Evolutionary conservation across 2,797 vertebrate genomes (phyloP).

Genomic region (Paedocypris micromegethes): DNA sequence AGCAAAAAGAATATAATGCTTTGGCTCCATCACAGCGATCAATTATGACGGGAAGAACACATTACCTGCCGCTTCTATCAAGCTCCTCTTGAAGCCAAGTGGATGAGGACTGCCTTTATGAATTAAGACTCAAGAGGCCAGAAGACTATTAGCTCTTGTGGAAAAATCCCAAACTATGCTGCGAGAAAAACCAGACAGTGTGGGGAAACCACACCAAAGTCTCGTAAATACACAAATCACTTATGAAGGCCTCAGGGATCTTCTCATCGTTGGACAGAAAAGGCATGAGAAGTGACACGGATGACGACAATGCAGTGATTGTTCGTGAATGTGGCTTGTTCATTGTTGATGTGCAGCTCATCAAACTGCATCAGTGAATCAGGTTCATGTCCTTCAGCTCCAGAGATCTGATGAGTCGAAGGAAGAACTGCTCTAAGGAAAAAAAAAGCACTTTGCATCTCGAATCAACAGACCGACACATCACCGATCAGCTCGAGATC

Average conservation of each 20-base stretch:
- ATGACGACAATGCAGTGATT: constrained; percentile 18
- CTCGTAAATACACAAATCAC: no score
- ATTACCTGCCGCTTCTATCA: constrained; percentile 9
- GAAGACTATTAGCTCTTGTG: constrained; percentile 4
- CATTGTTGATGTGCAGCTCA: constrained; percentile 20
- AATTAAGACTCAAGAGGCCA: constrained; percentile 1
- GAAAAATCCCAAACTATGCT: no score
- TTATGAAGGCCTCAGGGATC: no score
- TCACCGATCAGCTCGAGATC: no score
- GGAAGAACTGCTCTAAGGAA: background rate
- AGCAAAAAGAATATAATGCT: constrained; percentile 15
- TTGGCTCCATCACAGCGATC: constrained; percentile 16
- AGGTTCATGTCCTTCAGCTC: constrained; percentile 2
- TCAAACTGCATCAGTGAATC: constrained; percentile 19
- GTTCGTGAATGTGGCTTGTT: constrained; percentile 16
- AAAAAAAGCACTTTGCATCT: constrained; percentile 2
- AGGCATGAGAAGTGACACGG: constrained; percentile 22
- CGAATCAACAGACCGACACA: background rate
- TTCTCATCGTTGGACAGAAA: no score
- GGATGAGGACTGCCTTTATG: constrained; percentile 13
- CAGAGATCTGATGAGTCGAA: constrained; percentile 3
- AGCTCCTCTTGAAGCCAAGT: constrained; percentile 1
- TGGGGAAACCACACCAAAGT: no score
- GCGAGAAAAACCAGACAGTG: no score
- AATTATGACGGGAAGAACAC: constrained; percentile 21